Evolutionary conservation across 2,113 vertebrate genomes (phyloP).

Genomic region (Alaudala cheleensis): DNA sequence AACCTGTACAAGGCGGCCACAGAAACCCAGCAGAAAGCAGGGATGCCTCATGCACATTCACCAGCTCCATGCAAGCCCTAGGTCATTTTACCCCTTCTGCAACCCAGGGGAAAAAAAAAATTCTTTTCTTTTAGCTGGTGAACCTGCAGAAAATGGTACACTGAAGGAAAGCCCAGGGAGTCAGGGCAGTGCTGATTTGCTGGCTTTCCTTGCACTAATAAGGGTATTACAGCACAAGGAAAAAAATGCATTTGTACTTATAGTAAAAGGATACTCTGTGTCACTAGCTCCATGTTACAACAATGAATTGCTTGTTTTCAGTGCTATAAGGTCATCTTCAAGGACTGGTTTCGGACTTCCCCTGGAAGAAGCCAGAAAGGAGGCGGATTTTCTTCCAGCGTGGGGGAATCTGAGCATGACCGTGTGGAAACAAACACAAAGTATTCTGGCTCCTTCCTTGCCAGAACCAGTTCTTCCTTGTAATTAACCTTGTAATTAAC

Average conservation of each 20-base stretch:
- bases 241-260: conserved; percentile 51
- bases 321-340: conserved; percentile 61
- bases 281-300: conserved; percentile 7
- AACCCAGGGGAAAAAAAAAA: background rate
- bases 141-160: background rate
- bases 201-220: background rate
- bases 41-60: fast-evolving
- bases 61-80: background rate
- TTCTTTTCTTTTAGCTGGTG: background rate
- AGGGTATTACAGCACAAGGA: background rate
- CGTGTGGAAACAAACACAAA: conserved; percentile 22
- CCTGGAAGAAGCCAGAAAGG: conserved; percentile 45
- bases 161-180: background rate
- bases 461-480: background rate
- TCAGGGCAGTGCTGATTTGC: background rate
- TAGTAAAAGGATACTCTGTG: conserved; percentile 52
- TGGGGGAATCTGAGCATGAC: conserved; percentile 18
- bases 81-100: background rate
- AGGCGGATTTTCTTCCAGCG: background rate
- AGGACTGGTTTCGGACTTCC: conserved; percentile 41
- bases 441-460: background rate
- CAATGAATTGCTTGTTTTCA: conserved; percentile 57
- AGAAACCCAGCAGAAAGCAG: background rate
- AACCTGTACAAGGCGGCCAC: fast-evolving
- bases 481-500: conserved; percentile 29